Evolutionary conservation across 2,888 invertebrate species (phyloP).

Genomic region (Andrena fulva): DNA sequence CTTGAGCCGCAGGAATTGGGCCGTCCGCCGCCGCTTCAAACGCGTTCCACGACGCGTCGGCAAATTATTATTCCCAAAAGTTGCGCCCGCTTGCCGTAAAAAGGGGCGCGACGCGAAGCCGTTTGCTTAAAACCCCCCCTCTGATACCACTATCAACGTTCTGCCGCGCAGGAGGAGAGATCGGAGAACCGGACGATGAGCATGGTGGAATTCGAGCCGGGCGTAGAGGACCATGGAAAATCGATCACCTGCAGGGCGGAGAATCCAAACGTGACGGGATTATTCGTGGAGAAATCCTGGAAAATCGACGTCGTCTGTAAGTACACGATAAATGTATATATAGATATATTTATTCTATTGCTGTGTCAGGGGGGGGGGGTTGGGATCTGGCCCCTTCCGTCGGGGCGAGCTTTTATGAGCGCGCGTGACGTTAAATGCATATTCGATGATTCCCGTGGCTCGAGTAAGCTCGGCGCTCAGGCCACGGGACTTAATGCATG

Average conservation of each 20-base stretch:
- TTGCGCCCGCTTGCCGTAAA: slow-evolving; percentile 21
- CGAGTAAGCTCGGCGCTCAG: slow-evolving; percentile 10
- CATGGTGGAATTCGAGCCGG: slow-evolving; percentile 94
- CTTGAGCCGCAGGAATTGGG: slow-evolving; percentile 61
- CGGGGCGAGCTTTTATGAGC: slow-evolving; percentile 36
- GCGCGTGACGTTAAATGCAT: slow-evolving; percentile 53
- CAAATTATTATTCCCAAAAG: slow-evolving; percentile 60
- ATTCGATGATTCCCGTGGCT: slow-evolving; percentile 44
- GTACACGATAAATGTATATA: slow-evolving; percentile 84
- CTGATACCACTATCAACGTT: not conserved
- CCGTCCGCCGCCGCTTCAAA: slow-evolving; percentile 33
- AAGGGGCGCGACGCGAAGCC: not conserved
- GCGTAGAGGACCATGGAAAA: slow-evolving; percentile 95
- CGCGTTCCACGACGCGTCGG: slow-evolving; percentile 3
- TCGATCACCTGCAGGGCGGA: slow-evolving; percentile 95
- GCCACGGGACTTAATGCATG: slow-evolving; percentile 27
- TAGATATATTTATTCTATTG: not conserved
- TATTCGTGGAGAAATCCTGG: slow-evolving; percentile 94
- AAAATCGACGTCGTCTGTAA: slow-evolving; percentile 96
- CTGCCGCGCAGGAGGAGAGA: slow-evolving; percentile 89
- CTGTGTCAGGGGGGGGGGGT: not conserved
- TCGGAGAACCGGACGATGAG: slow-evolving; percentile 94
- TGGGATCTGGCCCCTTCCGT: not conserved
- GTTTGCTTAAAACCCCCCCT: not conserved
- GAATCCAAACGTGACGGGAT: slow-evolving; percentile 95